Base-by-base conservation (phyloP, 2,797 vertebrate genomes). In the Australoheros facetus region DNA sequence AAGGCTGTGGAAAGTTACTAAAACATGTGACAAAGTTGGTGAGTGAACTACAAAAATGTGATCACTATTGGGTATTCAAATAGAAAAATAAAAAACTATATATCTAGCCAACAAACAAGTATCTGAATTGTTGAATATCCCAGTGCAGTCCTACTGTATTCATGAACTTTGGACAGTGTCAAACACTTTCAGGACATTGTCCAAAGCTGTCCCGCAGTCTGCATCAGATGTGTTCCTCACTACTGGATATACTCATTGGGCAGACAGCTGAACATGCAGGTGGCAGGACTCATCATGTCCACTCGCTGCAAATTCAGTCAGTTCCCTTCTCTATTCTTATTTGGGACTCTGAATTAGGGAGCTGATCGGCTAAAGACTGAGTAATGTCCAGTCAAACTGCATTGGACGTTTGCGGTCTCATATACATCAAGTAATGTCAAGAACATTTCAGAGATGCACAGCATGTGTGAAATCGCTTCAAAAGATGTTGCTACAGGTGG, bases 401-500 rank as follows among this genome's bases (percentile, higher is more conserved):
- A 48, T n/a, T 19, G 19, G 19, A 17, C 17, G 1, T 53, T 17
- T 53, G 51, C n/a, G 3, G 30, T 69, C 26, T n/a, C 64, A 51
- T 6, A 30, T 3, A 51, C 39, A 28, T n/a, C 64, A 51, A 30
- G 64, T 51, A 51, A 69, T 51, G 45, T 51, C 17, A 51, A 30
- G 16, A 51, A 69, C 16, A 12, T 30, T 69, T 30, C 26, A 69
- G 26, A 16, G 42, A 17, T 51, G 48, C 26, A 69, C 7, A 51
- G 26, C 26, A 69, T 12, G 26, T 51, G 16, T 66, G 11, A 30
- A 51, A 51, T 2, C 26, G 16, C 34, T 32, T 28, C 7, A 39
- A 39, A 58, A 48, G 23, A 66, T 66, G 62, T 28, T 66, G 45
- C 62, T 19, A 66, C 60, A 64, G 60, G 60, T 64, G 60, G 23